Percentiles rank a stretch among this genome's conserved stretches.
phyloP scores from a whole-genome alignment of 2,888 invertebrate genomes.

The Marasmarcha lunaedactyla region DNA sequence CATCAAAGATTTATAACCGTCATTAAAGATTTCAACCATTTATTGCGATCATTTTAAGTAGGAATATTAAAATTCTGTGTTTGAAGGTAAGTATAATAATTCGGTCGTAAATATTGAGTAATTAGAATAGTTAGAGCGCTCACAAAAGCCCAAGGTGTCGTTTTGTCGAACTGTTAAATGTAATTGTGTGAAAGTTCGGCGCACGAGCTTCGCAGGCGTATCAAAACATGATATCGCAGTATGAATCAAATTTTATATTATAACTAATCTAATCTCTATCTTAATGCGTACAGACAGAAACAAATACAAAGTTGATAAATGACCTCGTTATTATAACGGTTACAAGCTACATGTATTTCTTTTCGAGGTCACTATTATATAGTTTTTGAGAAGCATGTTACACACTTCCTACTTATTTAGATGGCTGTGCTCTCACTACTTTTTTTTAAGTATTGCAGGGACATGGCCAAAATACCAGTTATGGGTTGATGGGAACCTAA shows the following conservation, averaged over 20 bases:
- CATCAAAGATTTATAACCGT: neutral
- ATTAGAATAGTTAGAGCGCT: too few relatives aligned
- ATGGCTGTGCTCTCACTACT: constrained; percentile 1
- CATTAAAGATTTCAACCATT: neutral
- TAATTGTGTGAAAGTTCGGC: neutral
- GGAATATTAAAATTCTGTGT: neutral
- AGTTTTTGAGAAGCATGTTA: constrained; percentile 52
- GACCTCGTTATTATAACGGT: constrained; percentile 67
- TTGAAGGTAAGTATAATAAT: too few relatives aligned
- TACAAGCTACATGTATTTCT: constrained; percentile 58
- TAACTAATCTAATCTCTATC: constrained; percentile 28
- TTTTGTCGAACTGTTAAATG: constrained; percentile 12
- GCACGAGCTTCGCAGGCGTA: constrained; percentile 2
- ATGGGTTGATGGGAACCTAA: neutral
- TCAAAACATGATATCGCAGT: constrained; percentile 11
- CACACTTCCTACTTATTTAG: constrained; percentile 33
- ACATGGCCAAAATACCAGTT: neutral
- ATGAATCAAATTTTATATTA: constrained; percentile 23
- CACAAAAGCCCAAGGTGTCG: constrained; percentile 3
- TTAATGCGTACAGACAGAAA: constrained; percentile 47
- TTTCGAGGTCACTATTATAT: constrained; percentile 51
- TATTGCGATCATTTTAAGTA: neutral
- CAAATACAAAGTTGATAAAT: constrained; percentile 61
- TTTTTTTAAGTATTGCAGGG: neutral
- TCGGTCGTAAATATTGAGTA: too few relatives aligned